These are phyloP conservation scores for Eutrigla gurnardus DNA, from an alignment of 2,797 vertebrate genomes.

Conservation along the genomic window DNA sequence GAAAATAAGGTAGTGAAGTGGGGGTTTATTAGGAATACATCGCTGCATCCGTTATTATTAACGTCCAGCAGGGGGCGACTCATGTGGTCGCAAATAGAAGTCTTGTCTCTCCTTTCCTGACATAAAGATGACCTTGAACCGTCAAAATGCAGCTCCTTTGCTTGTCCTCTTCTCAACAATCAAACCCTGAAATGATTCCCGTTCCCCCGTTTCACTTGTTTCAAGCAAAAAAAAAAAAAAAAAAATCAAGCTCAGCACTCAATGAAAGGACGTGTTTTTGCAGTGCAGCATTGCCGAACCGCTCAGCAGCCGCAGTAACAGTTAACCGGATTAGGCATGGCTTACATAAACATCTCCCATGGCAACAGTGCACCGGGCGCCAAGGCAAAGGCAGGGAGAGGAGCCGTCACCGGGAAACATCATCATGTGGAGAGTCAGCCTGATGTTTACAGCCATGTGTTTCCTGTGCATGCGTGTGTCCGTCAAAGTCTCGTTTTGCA, in stretches of 20 bases:
- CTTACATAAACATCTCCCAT: constrained; percentile 84
- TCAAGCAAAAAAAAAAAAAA: constrained; percentile 5
- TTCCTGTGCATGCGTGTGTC: constrained; percentile 1
- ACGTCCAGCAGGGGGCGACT: too few relatives aligned
- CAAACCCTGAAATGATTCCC: background rate
- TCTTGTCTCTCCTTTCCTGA: background rate
- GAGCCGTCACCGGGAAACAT: constrained; percentile 47
- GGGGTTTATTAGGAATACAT: constrained; percentile 28
- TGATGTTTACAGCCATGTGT: constrained; percentile 7
- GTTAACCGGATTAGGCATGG: constrained; percentile 82
- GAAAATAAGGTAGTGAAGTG: constrained; percentile 28
- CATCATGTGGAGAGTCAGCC: constrained; percentile 53
- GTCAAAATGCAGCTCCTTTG: background rate
- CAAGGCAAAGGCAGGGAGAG: constrained; percentile 44
- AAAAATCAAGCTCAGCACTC: constrained; percentile 12
- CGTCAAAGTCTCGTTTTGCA: background rate
- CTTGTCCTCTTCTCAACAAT: background rate
- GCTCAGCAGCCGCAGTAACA: constrained; percentile 70
- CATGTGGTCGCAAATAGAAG: too few relatives aligned
- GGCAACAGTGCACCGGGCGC: constrained; percentile 71
- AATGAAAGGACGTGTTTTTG: constrained; percentile 35
- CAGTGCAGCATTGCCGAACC: constrained; percentile 53
- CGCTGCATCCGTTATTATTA: too few relatives aligned
- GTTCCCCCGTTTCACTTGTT: constrained; percentile 26
- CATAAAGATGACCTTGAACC: constrained; percentile 12